Conservation (phyloP, 2,888 invertebrate genomes). For the Branchipolynoe longqiensis region DNA sequence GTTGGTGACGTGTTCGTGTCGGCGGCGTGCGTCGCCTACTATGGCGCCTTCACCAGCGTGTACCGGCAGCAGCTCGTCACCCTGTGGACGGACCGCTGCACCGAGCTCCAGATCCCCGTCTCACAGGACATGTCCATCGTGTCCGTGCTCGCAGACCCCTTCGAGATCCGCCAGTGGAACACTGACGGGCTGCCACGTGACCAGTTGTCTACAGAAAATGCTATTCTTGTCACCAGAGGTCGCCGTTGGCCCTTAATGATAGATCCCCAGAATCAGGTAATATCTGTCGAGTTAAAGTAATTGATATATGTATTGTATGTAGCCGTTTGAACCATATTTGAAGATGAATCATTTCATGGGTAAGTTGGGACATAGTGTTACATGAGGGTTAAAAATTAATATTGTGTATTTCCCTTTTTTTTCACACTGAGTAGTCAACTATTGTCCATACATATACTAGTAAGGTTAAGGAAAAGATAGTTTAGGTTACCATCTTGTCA, state of each 20-base stretch:
- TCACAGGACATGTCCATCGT: conserved; percentile 86
- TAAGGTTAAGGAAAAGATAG: no score
- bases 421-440: no score
- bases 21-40: conserved; percentile 82
- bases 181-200: conserved; percentile 81
- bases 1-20: conserved; percentile 82
- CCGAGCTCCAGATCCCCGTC: conserved; percentile 87
- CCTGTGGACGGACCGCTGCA: conserved; percentile 88
- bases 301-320: no score
- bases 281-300: no score
- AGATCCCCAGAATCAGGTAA: conserved; percentile 82
- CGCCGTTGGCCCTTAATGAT: conserved; percentile 83
- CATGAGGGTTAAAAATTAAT: no score
- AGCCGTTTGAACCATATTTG: no score
- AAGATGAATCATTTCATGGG: no score
- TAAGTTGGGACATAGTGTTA: no score
- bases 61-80: conserved; percentile 83
- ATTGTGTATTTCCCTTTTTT: no score
- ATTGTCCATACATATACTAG: no score
- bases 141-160: conserved; percentile 80
- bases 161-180: conserved; percentile 86
- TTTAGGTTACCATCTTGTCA: no score
- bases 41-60: conserved; percentile 81
- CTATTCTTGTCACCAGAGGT: conserved; percentile 81
- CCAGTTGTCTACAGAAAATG: conserved; percentile 82